Conservation (phyloP, 92 coral and sea anemone genomes). For the Phenganax stokvisi region DNA sequence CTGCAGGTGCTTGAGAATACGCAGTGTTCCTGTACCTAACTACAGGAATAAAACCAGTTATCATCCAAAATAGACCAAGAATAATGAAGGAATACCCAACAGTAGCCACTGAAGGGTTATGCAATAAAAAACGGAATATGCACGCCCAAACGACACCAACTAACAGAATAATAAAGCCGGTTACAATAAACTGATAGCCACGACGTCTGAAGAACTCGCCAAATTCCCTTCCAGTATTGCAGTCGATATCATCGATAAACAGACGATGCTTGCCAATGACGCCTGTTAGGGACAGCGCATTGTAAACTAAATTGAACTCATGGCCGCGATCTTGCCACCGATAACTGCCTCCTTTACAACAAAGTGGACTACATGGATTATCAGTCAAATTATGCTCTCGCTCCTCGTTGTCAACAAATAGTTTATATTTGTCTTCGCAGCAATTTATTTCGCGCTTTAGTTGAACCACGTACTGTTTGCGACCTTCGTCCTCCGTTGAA, state of each 20-base stretch:
- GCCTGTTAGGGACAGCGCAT: constrained; percentile 60
- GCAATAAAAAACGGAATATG: constrained; percentile 54
- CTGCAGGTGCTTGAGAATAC: constrained; percentile 13
- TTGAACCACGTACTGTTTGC: constrained; percentile 64
- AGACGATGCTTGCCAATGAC: constrained; percentile 68
- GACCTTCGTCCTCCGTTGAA: constrained; percentile 59
- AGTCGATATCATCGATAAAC: constrained; percentile 75
- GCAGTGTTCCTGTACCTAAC: constrained; percentile 52
- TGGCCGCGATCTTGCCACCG: constrained; percentile 90
- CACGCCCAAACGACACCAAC: constrained; percentile 54
- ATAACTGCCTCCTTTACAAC: constrained; percentile 68
- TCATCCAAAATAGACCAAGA: constrained; percentile 45
- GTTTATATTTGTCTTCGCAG: constrained; percentile 58
- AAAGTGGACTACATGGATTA: constrained; percentile 89
- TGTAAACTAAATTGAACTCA: constrained; percentile 63
- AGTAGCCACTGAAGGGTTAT: background rate
- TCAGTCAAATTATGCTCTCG: constrained; percentile 59
- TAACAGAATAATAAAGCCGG: constrained; percentile 54
- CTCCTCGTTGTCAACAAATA: constrained; percentile 67
- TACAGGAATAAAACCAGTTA: constrained; percentile 60
- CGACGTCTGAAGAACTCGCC: constrained; percentile 79
- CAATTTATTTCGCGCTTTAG: constrained; percentile 60
- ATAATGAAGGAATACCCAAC: constrained; percentile 54
- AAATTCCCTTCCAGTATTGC: constrained; percentile 77
- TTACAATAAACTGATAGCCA: constrained; percentile 58